Base-by-base conservation (phyloP, 2,888 invertebrate genomes). In the Toxonevra muliebris region DNA sequence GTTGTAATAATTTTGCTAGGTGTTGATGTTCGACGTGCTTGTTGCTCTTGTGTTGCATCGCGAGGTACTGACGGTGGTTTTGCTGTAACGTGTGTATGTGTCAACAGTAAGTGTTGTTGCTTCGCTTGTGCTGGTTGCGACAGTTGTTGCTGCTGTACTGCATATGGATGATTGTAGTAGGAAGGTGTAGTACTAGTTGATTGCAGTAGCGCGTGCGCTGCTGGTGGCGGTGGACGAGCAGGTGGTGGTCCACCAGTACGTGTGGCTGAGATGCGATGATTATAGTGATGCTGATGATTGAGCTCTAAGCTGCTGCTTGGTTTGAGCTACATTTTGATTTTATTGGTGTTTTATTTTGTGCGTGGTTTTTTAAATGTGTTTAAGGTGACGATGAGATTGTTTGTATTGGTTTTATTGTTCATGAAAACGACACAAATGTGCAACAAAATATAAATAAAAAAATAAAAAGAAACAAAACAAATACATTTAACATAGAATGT, bases 91-190 rank as follows among this genome's bases (percentile, higher is more conserved):
- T 70, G 73, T 41, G 76, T 68, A 70, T 70, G 71, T 66, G 72
- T 65, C 55, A 63, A 64, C 62, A 61, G 70, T 61, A 69, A 5
- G 11, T 30, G 57, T n/a, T 8, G 13, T 41, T 40, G 58, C 11
- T 17, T 55, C 12, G 15, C 11, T 55, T 55, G 19, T 55, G 9
- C n/a, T n/a, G n/a, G n/a, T n/a, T 19, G 4, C 42, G 67, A 50
- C n/a, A 52, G 54, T 19, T 61, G 65, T 9, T 19, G 53, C 19
- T 66, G 68, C 57, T 61, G 45, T 40, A 66, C 65, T 60, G 50
- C 71, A 72, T 79, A 81, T 41, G 81, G 82, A 71, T 82, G 82
- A 75, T 82, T 82, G 71, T 82, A 81, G 71, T 82, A 82, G 67
- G 80, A 76, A 52, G 71, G 74, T 55, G 76, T 73, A 60, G 72